These are phyloP conservation scores for Tenualosa ilisha DNA, from an alignment of 2,797 vertebrate species.

Conservation along the genomic window DNA sequence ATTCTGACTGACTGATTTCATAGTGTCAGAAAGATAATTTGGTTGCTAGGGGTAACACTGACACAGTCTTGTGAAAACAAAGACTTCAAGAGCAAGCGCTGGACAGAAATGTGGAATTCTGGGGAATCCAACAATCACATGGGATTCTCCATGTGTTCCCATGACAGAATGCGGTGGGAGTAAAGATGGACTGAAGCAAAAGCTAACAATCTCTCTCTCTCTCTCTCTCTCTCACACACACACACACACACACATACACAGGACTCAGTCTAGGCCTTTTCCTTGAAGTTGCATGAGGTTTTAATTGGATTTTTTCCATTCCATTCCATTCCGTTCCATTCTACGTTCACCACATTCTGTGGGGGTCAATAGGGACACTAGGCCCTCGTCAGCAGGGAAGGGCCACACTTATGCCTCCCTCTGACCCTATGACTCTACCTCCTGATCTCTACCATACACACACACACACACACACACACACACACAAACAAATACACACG, in stretches of 20 bases:
- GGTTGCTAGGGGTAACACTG: conserved; percentile 16
- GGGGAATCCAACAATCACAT: background rate
- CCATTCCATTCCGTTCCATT: background rate
- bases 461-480: conserved; percentile 11
- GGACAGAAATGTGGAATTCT: conserved; percentile 5
- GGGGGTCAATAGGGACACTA: conserved; percentile 21
- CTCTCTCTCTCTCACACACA: background rate
- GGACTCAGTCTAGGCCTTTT: background rate
- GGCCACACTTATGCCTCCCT: conserved; percentile 32
- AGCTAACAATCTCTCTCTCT: background rate
- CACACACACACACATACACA: conserved; percentile 20
- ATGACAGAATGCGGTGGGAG: background rate
- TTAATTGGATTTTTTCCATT: conserved; percentile 12
- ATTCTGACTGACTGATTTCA: background rate
- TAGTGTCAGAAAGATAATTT: conserved; percentile 4
- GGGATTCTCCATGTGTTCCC: background rate
- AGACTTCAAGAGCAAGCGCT: background rate
- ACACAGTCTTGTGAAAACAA: background rate
- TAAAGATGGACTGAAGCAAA: background rate
- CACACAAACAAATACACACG: background rate
- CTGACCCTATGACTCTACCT: conserved; percentile 65
- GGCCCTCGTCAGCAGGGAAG: background rate
- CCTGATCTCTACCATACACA: conserved; percentile 53
- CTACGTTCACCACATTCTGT: background rate
- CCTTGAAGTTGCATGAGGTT: background rate